Base-by-base conservation (phyloP, 2,888 invertebrate genomes). In the Caradrina clavipalpis region DNA sequence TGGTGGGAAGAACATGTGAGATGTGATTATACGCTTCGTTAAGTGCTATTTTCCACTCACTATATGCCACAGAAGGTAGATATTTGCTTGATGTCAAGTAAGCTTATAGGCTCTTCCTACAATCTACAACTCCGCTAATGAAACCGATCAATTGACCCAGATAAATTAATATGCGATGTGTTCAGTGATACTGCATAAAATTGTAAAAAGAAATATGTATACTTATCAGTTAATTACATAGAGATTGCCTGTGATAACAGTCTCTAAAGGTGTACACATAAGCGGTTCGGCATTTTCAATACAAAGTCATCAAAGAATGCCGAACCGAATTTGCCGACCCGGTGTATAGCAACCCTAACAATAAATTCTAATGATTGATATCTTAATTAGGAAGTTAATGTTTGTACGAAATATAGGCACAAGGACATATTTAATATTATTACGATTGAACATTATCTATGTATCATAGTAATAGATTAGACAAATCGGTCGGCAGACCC, bases 111-210 rank as follows among this genome's bases (percentile, higher is more conserved):
- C 68, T 10, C 1, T 75, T 26, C 26, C 13, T 15, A 45, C 8
- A 47, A 62, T 54, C 55, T 31, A 49, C 45, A 62, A 62, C 35
- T 15, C 15, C 2, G 10, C 39, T n/a, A 49, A 51, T 54, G n/a
- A 35, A 42, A 76, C 58, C 61, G 62, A 78, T 73, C 56, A 77
- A 78, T 42, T 72, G 73, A 73, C 73, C 78, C 22, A 61, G 39
- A 77, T 73, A 49, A 39, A 58, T 47, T 56, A n/a, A 26, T 57
- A 10, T 10, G 10, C 21, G 31, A 76, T 59, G 8, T 47, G 22
- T 58, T 51, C 21, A 15, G 22, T n/a, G 70, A 76, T 47, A 47
- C 8, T 53, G 15, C 31, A 45, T 17, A 47, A 17, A 31, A 53
- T 39, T 69, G 1, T 8, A 53, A 47, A 17, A 53, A 47, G 15